phyloP scores from a whole-genome alignment of 2,797 vertebrate species.

The Gymnopithys bicolor region DNA sequence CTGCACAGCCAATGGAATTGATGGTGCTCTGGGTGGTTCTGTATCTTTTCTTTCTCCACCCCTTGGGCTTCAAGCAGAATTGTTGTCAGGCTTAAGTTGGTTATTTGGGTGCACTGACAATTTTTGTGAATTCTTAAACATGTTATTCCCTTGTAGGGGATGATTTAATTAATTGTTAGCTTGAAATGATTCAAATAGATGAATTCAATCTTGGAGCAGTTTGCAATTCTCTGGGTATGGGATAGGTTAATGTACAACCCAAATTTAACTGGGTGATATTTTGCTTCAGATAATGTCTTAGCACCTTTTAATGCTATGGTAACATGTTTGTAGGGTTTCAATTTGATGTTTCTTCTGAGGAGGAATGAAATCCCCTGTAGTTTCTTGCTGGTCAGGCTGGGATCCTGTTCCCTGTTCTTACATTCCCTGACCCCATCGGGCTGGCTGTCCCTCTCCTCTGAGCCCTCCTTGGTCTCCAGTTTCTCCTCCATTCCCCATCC shows the following conservation, averaged over 20 bases:
- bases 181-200: not conserved
- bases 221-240: not conserved
- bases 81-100: slow-evolving; percentile 11
- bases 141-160: slow-evolving; percentile 26
- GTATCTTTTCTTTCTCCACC: not conserved
- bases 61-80: not conserved
- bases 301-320: not conserved
- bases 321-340: not conserved
- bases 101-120: slow-evolving; percentile 21
- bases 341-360: not conserved
- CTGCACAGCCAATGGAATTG: not conserved
- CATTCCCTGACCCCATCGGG: not conserved
- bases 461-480: not conserved
- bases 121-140: slow-evolving; percentile 33
- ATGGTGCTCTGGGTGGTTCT: not conserved
- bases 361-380: not conserved
- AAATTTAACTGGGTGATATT: not conserved
- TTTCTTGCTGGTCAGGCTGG: fast-evolving
- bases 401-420: not conserved
- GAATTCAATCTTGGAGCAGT: not conserved
- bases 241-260: not conserved
- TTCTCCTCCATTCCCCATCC: not conserved
- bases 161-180: not conserved
- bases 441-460: not conserved
- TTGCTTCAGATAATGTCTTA: not conserved